Evolutionary conservation across 1,140 invertebrate genomes (phyloP).

Genomic region (Ceratina japonica): DNA sequence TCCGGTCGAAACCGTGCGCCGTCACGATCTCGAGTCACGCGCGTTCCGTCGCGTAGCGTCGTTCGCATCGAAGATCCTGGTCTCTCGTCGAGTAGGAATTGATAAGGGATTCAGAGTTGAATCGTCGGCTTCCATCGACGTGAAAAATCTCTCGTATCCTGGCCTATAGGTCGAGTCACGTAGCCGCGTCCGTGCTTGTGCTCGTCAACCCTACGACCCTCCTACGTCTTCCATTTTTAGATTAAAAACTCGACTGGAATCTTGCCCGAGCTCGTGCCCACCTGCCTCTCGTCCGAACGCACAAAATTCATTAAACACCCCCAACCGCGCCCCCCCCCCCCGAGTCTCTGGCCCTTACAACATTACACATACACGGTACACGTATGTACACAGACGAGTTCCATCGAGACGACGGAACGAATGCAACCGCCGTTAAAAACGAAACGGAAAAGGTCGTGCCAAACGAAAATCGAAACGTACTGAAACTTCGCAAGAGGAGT

Average conservation of each 20-base stretch:
- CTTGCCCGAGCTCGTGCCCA: constrained; percentile 61
- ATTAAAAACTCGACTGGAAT: constrained; percentile 47
- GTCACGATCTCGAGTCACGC: constrained; percentile 10
- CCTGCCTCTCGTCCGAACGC: constrained; percentile 57
- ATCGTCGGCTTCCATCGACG: constrained; percentile 48
- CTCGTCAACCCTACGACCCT: constrained; percentile 36
- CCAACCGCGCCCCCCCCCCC: too few species aligned
- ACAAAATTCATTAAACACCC: constrained; percentile 18
- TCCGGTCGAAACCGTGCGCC: neutral
- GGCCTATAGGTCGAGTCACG: constrained; percentile 32
- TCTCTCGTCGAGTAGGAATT: constrained; percentile 19
- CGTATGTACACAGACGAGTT: constrained; percentile 20
- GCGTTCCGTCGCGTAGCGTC: neutral
- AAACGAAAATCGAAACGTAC: too few species aligned
- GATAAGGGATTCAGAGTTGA: constrained; percentile 6
- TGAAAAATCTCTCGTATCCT: constrained; percentile 24
- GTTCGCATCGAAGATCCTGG: neutral
- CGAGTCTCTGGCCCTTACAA: neutral
- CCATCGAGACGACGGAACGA: constrained; percentile 19
- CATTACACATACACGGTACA: too few species aligned
- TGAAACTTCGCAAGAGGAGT: too few species aligned
- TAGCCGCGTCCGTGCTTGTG: neutral
- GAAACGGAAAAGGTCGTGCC: too few species aligned
- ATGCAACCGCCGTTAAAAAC: neutral
- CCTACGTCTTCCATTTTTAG: constrained; percentile 61